These are phyloP conservation scores for Hoplostethus atlanticus DNA, from an alignment of 2,797 vertebrate genomes.

Conservation along the genomic window DNA sequence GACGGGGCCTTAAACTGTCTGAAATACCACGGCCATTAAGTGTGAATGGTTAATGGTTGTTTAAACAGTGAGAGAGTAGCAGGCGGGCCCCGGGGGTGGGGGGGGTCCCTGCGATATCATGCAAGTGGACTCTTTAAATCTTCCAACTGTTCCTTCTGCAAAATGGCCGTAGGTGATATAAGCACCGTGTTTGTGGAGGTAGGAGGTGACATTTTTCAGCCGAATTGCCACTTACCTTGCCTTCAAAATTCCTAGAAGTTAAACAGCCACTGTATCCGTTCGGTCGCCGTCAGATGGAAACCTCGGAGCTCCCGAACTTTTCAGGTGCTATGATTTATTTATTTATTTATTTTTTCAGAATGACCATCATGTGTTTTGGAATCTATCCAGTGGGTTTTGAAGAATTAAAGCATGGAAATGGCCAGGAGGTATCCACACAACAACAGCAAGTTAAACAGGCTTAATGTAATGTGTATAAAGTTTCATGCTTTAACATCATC, in stretches of 20 bases:
- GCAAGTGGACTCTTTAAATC: conserved; percentile 23
- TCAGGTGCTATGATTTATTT: too few species aligned
- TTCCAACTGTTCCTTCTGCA: conserved; percentile 26
- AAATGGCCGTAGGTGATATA: conserved; percentile 39
- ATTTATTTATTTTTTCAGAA: too few species aligned
- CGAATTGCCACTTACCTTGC: conserved; percentile 6
- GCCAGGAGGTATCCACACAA: too few species aligned
- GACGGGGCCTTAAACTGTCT: conserved; percentile 74
- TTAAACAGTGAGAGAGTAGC: conserved; percentile 57
- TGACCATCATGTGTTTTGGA: too few species aligned
- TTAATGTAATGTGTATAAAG: too few species aligned
- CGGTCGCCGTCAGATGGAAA: too few species aligned
- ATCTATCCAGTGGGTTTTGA: too few species aligned
- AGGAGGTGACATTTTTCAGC: conserved; percentile 4
- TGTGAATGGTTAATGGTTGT: conserved; percentile 72
- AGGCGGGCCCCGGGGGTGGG: too few species aligned
- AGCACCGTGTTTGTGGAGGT: conserved; percentile 12
- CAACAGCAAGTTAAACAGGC: too few species aligned
- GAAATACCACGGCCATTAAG: conserved; percentile 77
- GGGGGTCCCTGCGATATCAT: conserved; percentile 11
- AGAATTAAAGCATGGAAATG: too few species aligned
- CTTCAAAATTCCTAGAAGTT: neutral
- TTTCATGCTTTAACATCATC: too few species aligned
- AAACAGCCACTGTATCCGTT: neutral
- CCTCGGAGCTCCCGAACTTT: too few species aligned